Conservation (phyloP, 1,140 invertebrate genomes). For the Zaprionus davidi region DNA sequence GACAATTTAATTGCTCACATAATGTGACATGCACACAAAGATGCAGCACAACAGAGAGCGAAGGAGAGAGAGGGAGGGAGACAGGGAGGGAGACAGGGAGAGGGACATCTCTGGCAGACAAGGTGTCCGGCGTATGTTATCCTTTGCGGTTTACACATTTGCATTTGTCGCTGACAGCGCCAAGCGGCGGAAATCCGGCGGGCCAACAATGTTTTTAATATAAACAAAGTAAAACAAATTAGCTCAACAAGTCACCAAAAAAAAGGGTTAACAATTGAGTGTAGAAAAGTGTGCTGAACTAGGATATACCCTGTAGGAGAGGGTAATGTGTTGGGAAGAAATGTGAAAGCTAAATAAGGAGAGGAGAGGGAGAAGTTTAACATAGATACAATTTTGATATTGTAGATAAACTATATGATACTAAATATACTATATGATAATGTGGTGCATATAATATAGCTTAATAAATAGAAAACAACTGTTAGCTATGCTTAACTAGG, state of each 20-base stretch:
- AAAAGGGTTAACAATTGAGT: conserved; percentile 1
- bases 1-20: conserved; percentile 80
- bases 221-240: conserved; percentile 83
- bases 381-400: not conserved
- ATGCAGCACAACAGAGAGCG: conserved; percentile 14
- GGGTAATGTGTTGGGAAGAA: not conserved
- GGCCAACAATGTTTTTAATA: conserved; percentile 79
- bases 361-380: not conserved
- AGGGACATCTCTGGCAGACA: conserved; percentile 34
- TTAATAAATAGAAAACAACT: no score
- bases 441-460: no score
- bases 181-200: conserved; percentile 37
- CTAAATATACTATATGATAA: no score
- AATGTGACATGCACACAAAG: conserved; percentile 68
- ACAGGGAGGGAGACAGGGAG: not conserved
- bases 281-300: not conserved
- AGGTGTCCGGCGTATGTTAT: conserved; percentile 66
- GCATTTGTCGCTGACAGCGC: conserved; percentile 43
- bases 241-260: conserved; percentile 51
- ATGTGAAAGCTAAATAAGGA: not conserved
- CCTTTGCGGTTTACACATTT: conserved; percentile 80
- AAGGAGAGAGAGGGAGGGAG: not conserved
- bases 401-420: no score
- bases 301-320: conserved; percentile 13
- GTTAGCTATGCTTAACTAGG: no score